Evolutionary conservation across 2,797 vertebrate species (phyloP).

Genomic region (Synaphobranchus kaupii): DNA sequence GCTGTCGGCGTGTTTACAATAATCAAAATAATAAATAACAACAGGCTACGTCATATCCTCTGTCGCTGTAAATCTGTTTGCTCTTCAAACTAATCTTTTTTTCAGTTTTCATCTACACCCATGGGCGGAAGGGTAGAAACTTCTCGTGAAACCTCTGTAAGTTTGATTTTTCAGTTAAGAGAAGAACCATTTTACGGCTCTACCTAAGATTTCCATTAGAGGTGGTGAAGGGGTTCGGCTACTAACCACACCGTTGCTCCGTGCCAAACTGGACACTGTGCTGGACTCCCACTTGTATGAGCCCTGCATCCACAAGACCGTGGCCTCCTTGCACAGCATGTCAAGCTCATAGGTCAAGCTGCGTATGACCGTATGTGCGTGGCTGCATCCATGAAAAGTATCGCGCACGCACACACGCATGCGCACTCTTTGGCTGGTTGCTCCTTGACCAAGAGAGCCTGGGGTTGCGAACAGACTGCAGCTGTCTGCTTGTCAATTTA

Average conservation of each 20-base stretch:
- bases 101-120: background rate
- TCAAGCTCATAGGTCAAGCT: background rate
- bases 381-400: too few relatives aligned
- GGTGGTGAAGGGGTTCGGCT: background rate
- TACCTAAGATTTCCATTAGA: background rate
- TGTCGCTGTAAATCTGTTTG: background rate
- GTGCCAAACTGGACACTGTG: too few relatives aligned
- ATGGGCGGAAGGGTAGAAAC: background rate
- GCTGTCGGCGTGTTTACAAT: background rate
- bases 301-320: too few relatives aligned
- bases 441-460: too few relatives aligned
- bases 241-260: too few relatives aligned
- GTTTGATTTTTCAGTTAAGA: background rate
- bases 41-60: background rate
- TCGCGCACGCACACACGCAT: background rate
- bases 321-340: background rate
- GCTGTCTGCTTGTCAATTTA: too few relatives aligned
- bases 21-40: background rate
- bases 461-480: background rate
- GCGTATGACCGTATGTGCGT: too few relatives aligned
- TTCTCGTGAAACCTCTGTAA: background rate
- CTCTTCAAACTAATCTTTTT: background rate
- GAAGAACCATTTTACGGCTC: background rate
- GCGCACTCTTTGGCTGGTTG: too few relatives aligned
- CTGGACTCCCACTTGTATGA: too few relatives aligned